A percentile compares a stretch with the other conserved stretches of the same genome.
phyloP scores from a whole-genome alignment of 2,113 vertebrate species.

The Sylvietta virens region DNA sequence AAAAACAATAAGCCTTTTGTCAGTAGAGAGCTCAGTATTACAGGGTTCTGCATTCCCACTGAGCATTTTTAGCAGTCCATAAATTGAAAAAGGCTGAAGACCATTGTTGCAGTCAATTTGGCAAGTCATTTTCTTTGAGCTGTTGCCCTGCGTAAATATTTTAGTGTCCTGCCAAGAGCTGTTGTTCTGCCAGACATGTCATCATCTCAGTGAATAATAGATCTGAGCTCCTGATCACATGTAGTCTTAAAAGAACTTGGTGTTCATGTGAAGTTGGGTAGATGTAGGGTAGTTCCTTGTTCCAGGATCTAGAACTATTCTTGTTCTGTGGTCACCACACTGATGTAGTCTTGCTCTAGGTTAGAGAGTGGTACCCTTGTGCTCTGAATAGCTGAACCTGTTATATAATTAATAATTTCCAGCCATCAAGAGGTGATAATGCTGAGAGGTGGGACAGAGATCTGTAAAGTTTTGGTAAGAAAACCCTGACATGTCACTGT shows the following conservation, averaged over 20 bases:
- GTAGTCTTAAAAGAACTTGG: background rate
- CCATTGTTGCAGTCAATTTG: constrained; percentile 36
- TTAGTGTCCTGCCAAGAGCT: constrained; percentile 48
- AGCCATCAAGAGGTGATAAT: background rate
- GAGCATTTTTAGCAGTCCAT: constrained; percentile 16
- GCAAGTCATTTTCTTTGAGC: constrained; percentile 29
- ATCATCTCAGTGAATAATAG: constrained; percentile 50
- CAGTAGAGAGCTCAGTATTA: background rate
- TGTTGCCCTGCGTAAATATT: constrained; percentile 42
- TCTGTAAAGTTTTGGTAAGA: background rate
- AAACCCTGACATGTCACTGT: background rate
- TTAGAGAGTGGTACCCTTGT: background rate
- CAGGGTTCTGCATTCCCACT: background rate
- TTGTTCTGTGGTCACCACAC: background rate
- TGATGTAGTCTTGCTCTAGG: background rate
- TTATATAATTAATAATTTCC: background rate
- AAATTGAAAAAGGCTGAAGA: constrained; percentile 22
- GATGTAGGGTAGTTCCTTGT: background rate
- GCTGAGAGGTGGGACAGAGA: background rate
- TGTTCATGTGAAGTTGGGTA: background rate
- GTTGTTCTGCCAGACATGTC: constrained; percentile 53
- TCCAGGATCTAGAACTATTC: background rate
- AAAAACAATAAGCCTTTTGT: constrained; percentile 12
- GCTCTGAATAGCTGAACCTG: background rate
- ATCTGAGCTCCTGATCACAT: constrained; percentile 18